Evolutionary conservation across 2,113 vertebrate species (phyloP).

Genomic region (Mesitornis unicolor): DNA sequence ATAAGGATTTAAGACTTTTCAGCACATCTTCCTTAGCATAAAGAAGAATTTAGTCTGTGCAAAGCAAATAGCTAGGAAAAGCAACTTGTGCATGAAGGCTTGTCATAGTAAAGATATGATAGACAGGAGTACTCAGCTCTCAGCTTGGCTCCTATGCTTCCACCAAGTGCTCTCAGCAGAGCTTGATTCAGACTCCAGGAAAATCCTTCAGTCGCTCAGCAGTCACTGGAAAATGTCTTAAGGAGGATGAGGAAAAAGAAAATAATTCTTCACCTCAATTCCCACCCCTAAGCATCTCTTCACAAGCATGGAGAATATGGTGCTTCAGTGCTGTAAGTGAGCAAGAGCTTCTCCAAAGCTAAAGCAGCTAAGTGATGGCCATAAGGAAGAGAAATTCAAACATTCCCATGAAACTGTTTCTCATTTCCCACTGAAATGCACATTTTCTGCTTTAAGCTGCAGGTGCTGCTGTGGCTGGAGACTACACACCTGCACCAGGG

Average conservation of each 20-base stretch:
- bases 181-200: background rate
- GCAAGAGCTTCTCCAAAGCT: background rate
- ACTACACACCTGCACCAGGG: rapidly evolving
- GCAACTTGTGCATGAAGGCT: background rate
- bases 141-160: background rate
- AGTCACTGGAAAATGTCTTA: background rate
- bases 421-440: background rate
- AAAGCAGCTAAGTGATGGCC: background rate
- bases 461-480: background rate
- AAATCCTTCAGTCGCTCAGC: background rate
- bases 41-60: background rate
- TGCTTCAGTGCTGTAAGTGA: background rate
- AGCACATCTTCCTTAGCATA: background rate
- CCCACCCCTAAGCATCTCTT: background rate
- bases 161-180: background rate
- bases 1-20: background rate
- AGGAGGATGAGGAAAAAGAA: background rate
- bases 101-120: background rate
- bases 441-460: background rate
- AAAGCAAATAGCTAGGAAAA: background rate
- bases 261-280: background rate
- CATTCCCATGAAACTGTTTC: background rate
- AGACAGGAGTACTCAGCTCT: background rate
- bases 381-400: background rate
- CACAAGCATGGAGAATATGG: rapidly evolving